phyloP scores from a whole-genome alignment of 2,113 vertebrate genomes.

The Halichoerus grypus region DNA sequence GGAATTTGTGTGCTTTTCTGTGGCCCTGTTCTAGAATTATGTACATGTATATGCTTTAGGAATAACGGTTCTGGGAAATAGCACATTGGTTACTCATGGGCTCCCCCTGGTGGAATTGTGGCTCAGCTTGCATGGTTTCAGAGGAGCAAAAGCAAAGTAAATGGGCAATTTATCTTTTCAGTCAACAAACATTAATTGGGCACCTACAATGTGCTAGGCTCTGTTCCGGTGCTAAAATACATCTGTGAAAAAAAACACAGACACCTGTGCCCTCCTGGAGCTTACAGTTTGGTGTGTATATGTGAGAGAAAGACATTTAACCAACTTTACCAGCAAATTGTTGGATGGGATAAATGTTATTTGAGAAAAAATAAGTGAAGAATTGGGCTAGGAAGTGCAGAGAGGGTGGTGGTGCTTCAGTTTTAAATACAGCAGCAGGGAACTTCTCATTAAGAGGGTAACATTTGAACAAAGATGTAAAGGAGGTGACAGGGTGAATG shows the following conservation, averaged over 20 bases:
- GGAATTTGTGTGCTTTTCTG: not conserved
- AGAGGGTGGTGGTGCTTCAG: not conserved
- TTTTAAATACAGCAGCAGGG: not conserved
- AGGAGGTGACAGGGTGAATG: not conserved
- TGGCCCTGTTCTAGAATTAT: not conserved
- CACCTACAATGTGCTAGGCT: not conserved
- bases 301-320: not conserved
- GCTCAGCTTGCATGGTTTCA: not conserved
- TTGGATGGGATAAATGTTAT: not conserved
- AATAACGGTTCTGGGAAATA: not conserved
- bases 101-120: slow-evolving; percentile 68
- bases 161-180: not conserved
- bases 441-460: not conserved
- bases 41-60: not conserved
- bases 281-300: not conserved
- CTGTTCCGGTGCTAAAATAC: slow-evolving; percentile 1
- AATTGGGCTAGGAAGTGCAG: not conserved
- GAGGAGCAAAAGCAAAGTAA: not conserved
- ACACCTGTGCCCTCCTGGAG: not conserved
- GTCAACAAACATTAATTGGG: not conserved
- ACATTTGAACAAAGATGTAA: not conserved
- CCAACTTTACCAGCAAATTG: not conserved
- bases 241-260: not conserved
- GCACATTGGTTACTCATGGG: slow-evolving; percentile 13
- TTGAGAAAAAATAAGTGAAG: slow-evolving; percentile 37